Base-by-base conservation (phyloP, 2,113 vertebrate species). In the Cyanoliseus patagonus region DNA sequence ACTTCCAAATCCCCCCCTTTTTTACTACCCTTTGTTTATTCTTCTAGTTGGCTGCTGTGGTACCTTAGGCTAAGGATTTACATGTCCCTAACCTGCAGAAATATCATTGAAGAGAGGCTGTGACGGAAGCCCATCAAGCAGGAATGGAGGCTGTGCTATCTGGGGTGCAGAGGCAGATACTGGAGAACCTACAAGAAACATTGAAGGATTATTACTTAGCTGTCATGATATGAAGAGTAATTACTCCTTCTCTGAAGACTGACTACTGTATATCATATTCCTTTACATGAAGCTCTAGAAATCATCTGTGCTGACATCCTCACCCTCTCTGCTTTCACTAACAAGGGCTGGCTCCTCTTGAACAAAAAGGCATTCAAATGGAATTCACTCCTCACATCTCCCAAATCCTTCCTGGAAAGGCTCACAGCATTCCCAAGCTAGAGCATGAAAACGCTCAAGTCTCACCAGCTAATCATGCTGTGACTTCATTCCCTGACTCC, bases 91-190 rank as follows among this genome's bases (percentile, higher is more conserved):
- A 99, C 99, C 99, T 98, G 99, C 94, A 97, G 98, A 88, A 87
- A 98, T 98, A 95, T 99, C 99, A 98, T 99, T 99, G 97, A 99
- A 99, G 88, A 99, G 97, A 95, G 99, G 98, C 93, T 98, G 99
- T 94, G 99, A 98, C 62, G 98, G 97, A 93, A 99, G 99, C 78
- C 99, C 99, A 95, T 99, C 99, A 93, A 99, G 97, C 87, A 99
- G 98, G 95, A 99, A 99, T 2, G 98, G 88, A 64, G 99, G 98
- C 96, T 99, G 99, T 85, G 99, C 97, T 87, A 98, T 88, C 95
- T 98, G 99, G 93, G 98, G 97, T 28, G 97, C 97, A 90, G 94
- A 98, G 90, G 98, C 97, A 97, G 92, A 80, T 85, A 97, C 92
- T 79, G 97, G 97, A 97, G 97, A 92, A 97, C 97, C 97, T 98